Evolutionary conservation across 2,888 invertebrate species (phyloP).

Genomic region (Abrostola tripartita): DNA sequence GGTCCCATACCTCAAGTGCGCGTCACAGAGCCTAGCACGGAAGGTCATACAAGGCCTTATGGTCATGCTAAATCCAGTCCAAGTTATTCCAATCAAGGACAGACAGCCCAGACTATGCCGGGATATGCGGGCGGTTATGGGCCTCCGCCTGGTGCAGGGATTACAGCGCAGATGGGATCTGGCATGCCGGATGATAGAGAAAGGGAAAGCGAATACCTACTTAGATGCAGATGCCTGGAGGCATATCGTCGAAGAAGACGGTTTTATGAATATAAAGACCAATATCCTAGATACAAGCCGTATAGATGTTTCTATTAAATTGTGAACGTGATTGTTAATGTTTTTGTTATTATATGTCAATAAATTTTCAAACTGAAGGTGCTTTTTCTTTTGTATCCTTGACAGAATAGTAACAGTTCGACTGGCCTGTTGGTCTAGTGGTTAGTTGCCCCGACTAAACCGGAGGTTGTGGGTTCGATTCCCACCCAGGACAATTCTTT

Average conservation of each 20-base stretch:
- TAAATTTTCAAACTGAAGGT: constrained; percentile 15
- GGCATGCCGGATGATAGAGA: constrained; percentile 1
- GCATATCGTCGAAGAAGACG: constrained; percentile 12
- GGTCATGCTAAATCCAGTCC: neutral
- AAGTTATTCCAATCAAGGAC: constrained; percentile 2
- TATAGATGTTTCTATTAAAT: constrained; percentile 16
- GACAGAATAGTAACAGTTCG: too few species aligned
- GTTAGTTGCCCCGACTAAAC: too few species aligned
- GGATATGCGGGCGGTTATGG: neutral
- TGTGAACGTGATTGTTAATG: constrained; percentile 23
- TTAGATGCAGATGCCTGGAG: constrained; percentile 37
- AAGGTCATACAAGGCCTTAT: neutral
- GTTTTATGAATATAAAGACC: constrained; percentile 4
- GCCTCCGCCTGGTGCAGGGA: constrained; percentile 4
- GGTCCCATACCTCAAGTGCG: neutral
- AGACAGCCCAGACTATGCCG: neutral
- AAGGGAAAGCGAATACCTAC: neutral
- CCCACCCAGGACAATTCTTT: too few species aligned
- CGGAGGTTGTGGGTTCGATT: too few species aligned
- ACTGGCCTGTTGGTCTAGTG: too few species aligned
- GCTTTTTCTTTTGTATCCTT: neutral
- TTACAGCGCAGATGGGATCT: constrained; percentile 3
- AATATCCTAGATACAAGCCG: neutral
- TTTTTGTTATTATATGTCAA: constrained; percentile 22
- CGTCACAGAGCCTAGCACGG: neutral